Conservation (phyloP, 2,888 invertebrate species). For the Drosophila austrosaltans region DNA sequence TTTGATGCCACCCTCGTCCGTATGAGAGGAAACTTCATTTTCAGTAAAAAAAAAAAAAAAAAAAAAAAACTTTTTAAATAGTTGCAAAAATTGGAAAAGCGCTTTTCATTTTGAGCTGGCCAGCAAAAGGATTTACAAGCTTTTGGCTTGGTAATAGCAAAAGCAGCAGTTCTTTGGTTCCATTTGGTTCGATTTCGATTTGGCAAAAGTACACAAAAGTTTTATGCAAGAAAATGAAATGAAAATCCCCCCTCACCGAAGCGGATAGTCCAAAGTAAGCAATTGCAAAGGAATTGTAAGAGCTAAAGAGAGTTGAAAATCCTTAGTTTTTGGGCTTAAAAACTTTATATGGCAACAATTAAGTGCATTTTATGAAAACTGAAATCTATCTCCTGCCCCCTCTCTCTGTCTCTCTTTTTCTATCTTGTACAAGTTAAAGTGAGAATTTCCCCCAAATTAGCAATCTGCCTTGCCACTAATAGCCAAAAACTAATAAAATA, state of each 20-base stretch:
- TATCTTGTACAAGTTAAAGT: background rate
- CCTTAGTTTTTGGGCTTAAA: conserved; percentile 47
- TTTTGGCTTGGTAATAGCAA: conserved; percentile 45
- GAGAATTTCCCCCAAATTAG: conserved; percentile 40
- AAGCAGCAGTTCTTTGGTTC: conserved; percentile 27
- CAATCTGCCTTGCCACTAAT: conserved; percentile 44
- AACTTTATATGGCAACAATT: conserved; percentile 64
- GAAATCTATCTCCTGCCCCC: background rate
- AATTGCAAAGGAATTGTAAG: conserved; percentile 33
- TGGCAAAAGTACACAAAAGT: conserved; percentile 70
- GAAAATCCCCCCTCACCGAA: conserved; percentile 60
- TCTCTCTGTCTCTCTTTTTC: background rate
- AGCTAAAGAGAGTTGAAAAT: background rate
- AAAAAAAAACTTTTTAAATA: conserved; percentile 61
- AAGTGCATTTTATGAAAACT: conserved; percentile 53
- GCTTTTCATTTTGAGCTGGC: conserved; percentile 54
- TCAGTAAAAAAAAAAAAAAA: background rate
- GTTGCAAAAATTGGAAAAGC: conserved; percentile 57
- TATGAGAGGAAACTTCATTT: conserved; percentile 13
- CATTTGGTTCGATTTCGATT: conserved; percentile 69
- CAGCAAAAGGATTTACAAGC: conserved; percentile 59
- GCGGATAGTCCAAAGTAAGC: conserved; percentile 36
- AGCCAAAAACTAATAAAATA: conserved; percentile 71
- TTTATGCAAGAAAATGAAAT: conserved; percentile 72
- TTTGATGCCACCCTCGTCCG: conserved; percentile 5